Conservation (phyloP, 2,888 invertebrate species). For the Eupithecia subfuscata region DNA sequence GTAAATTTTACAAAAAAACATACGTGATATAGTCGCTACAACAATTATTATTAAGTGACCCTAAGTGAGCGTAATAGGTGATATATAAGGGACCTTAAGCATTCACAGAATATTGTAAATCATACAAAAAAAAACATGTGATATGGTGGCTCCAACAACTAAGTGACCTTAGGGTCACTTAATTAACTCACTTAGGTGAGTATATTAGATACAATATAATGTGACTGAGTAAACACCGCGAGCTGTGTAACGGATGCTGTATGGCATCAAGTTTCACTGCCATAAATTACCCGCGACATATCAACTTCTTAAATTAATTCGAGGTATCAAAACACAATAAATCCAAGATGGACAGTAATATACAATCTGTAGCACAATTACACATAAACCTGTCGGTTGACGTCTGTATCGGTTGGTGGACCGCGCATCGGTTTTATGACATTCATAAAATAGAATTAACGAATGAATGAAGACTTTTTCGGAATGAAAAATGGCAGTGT, state of each 20-base stretch:
- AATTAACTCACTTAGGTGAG: no score
- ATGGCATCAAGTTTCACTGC: conserved; percentile 24
- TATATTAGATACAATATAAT: background rate
- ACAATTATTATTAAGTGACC: background rate
- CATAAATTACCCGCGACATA: conserved; percentile 34
- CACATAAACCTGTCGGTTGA: conserved; percentile 56
- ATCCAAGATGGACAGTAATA: conserved; percentile 46
- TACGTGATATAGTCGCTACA: background rate
- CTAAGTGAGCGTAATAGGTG: no score
- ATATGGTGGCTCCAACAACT: background rate
- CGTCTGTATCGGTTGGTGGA: conserved; percentile 52
- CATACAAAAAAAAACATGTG: background rate
- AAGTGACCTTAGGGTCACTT: no score
- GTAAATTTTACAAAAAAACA: background rate
- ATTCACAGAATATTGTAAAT: background rate
- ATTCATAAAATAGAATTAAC: conserved; percentile 65
- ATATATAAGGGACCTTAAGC: background rate
- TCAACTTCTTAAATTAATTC: conserved; percentile 37
- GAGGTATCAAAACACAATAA: conserved; percentile 47
- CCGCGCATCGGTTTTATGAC: conserved; percentile 56
- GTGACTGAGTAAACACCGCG: conserved; percentile 10
- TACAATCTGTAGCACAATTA: conserved; percentile 51
- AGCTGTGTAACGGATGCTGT: conserved; percentile 22
- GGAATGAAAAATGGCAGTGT: conserved; percentile 48
- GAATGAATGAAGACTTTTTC: conserved; percentile 54